These are phyloP conservation scores for Ochotona princeps DNA, from an alignment of 2,113 vertebrate species.

Conservation along the genomic window DNA sequence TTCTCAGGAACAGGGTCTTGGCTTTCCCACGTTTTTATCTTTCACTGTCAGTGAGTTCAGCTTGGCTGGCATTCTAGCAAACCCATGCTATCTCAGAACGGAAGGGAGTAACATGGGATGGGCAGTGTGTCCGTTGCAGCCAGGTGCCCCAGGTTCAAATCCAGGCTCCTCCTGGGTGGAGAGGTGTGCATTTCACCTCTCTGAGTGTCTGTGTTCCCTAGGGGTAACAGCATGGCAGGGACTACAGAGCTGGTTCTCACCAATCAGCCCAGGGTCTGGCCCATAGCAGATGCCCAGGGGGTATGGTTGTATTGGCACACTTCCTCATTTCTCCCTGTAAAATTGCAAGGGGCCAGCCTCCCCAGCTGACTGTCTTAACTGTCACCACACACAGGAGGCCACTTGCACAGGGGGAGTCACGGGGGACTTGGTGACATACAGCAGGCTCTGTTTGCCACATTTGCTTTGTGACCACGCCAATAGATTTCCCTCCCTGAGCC, in stretches of 20 bases:
- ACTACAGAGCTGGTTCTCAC: background rate
- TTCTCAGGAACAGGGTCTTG: background rate
- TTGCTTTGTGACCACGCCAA: background rate
- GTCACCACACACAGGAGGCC: background rate
- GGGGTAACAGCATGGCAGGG: background rate
- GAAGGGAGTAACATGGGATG: background rate
- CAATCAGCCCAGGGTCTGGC: background rate
- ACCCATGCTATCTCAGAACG: background rate
- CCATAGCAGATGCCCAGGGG: background rate
- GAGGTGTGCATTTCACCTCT: background rate
- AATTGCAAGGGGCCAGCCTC: background rate
- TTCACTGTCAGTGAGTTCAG: background rate
- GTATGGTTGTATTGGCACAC: background rate
- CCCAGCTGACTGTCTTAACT: background rate
- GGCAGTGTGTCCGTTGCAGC: background rate
- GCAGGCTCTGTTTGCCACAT: background rate
- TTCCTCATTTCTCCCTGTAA: background rate
- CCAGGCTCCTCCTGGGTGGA: background rate
- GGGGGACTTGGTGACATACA: background rate
- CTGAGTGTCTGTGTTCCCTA: background rate
- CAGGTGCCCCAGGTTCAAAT: background rate
- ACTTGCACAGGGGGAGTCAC: background rate
- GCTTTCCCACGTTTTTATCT: background rate
- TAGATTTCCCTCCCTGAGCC: background rate
- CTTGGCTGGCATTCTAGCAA: background rate